A percentile compares a stretch with the other conserved stretches of the same genome.
Conservation (phyloP, 1,140 invertebrate species). For the Ostrea edulis region DNA sequence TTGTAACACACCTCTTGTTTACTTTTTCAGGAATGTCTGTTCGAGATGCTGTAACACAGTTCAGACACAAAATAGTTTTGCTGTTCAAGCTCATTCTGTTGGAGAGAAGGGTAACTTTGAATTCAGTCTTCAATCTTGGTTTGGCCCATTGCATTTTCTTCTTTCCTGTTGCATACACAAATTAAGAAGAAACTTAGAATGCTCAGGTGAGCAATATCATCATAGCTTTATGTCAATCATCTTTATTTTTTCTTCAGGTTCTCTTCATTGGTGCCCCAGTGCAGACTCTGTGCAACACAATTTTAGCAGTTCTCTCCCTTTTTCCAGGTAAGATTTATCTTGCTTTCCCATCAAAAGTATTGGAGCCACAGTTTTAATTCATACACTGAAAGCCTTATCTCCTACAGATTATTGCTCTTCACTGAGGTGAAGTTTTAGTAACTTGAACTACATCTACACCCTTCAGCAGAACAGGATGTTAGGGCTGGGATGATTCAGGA, state of each 20-base stretch:
- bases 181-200: not conserved
- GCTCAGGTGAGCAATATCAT: not conserved
- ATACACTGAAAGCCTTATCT: too few species aligned
- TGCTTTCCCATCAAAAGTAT: not conserved
- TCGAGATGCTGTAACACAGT: conserved; percentile 89
- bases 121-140: too few species aligned
- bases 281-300: conserved; percentile 90
- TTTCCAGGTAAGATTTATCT: conserved; percentile 86
- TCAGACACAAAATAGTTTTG: conserved; percentile 94
- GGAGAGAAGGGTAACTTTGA: conserved; percentile 87
- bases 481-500: too few species aligned
- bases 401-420: too few species aligned
- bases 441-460: too few species aligned
- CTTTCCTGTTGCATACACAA: too few species aligned
- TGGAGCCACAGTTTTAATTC: too few species aligned
- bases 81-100: conserved; percentile 96
- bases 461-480: too few species aligned
- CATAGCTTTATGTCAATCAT: not conserved
- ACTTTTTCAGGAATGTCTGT: conserved; percentile 87
- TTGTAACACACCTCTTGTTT: conserved; percentile 37
- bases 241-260: conserved; percentile 73
- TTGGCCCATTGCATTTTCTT: too few species aligned
- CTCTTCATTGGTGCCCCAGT: conserved; percentile 97
- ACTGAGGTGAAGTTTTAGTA: too few species aligned
- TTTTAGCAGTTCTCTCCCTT: conserved; percentile 93